phyloP scores from a whole-genome alignment of 2,113 vertebrate genomes.

The Nycticorax nycticorax region DNA sequence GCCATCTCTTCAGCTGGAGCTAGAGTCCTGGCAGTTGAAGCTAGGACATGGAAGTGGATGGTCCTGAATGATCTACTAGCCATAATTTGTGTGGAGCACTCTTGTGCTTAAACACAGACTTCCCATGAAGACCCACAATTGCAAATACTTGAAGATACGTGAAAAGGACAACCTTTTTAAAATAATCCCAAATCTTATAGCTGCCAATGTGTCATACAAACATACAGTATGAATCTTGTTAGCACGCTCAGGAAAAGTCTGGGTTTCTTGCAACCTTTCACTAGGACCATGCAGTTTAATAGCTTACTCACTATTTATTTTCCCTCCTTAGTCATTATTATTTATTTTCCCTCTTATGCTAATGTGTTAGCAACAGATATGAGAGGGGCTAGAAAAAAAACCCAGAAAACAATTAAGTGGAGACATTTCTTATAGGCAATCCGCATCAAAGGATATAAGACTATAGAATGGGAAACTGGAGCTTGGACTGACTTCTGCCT shows the following conservation, averaged over 20 bases:
- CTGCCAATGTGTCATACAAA: neutral
- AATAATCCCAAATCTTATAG: neutral
- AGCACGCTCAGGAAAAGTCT: neutral
- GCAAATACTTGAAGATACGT: neutral
- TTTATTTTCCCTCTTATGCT: neutral
- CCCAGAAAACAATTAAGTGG: neutral
- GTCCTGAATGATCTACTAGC: neutral
- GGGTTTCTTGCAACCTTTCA: neutral
- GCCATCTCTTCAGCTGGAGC: neutral
- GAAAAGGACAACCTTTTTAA: neutral
- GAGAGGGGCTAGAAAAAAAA: neutral
- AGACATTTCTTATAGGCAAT: neutral
- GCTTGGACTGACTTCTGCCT: neutral
- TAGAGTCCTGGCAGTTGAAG: neutral
- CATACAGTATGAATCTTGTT: neutral
- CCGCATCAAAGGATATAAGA: neutral
- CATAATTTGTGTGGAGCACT: neutral
- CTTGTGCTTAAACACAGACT: neutral
- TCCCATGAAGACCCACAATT: neutral
- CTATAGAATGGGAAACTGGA: neutral
- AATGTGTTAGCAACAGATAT: neutral
- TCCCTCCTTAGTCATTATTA: neutral
- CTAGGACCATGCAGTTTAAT: neutral
- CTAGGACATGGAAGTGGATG: neutral
- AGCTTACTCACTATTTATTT: neutral